Evolutionary conservation across 2,113 vertebrate species (phyloP).

Genomic region (Trogon surrucura): DNA sequence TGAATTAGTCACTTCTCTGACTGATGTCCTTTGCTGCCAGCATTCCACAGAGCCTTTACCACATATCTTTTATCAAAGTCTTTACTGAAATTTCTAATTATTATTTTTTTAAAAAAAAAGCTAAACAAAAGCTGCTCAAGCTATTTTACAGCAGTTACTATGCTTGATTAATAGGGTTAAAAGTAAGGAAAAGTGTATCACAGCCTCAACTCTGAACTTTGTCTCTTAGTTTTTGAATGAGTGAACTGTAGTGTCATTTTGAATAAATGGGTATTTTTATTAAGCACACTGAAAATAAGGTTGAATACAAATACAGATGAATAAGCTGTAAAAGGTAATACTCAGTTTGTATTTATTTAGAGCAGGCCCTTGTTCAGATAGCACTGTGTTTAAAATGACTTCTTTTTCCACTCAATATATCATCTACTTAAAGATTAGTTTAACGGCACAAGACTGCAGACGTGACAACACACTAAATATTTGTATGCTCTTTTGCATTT

Average conservation of each 20-base stretch:
- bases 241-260: neutral
- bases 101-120: neutral
- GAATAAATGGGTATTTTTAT: neutral
- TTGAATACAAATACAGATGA: neutral
- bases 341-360: neutral
- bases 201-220: neutral
- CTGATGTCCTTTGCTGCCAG: neutral
- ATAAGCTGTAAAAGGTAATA: neutral
- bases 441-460: neutral
- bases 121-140: neutral
- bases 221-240: neutral
- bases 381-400: slow-evolving; percentile 5
- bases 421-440: slow-evolving; percentile 21
- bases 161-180: neutral
- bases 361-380: neutral
- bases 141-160: neutral
- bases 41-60: neutral
- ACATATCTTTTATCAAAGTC: neutral
- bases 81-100: neutral
- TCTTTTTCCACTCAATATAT: neutral
- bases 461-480: slow-evolving; percentile 55
- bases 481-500: slow-evolving; percentile 71
- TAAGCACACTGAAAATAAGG: neutral
- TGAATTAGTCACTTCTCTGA: neutral
- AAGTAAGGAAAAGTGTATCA: neutral